A percentile compares a stretch with the other conserved stretches of the same genome.
Conservation (phyloP, 2,797 vertebrate species). For the Mormyrops attenuatus region DNA sequence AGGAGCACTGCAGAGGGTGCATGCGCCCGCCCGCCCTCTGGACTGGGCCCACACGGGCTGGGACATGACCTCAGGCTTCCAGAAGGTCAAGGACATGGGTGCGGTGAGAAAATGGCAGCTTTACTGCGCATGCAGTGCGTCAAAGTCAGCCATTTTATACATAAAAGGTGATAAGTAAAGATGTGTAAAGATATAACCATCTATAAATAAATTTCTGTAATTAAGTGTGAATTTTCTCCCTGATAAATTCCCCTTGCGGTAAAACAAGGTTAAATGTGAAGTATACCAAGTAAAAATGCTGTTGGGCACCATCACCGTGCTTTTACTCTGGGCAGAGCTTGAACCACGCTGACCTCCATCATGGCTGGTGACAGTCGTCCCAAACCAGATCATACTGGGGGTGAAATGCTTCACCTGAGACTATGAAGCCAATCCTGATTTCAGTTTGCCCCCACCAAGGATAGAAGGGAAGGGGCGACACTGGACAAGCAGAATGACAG, state of each 20-base stretch:
- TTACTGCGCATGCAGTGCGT: background rate
- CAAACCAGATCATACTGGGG: background rate
- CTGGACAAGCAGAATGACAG: background rate
- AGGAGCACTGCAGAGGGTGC: background rate
- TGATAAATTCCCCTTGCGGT: background rate
- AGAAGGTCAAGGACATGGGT: background rate
- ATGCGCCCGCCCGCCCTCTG: background rate
- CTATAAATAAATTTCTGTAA: background rate
- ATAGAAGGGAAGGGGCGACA: background rate
- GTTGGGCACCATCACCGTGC: background rate
- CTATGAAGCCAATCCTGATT: background rate
- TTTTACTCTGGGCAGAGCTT: background rate
- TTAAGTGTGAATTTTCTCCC: background rate
- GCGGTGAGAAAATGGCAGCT: background rate
- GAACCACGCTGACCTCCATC: background rate
- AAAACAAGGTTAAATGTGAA: background rate
- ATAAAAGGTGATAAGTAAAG: background rate
- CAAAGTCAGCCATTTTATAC: background rate
- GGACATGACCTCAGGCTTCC: background rate
- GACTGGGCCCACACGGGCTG: background rate
- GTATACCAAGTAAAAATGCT: background rate
- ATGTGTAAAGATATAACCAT: background rate
- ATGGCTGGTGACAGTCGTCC: background rate
- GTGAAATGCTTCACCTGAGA: background rate
- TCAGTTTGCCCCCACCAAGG: background rate